Evolutionary conservation across 2,797 vertebrate species (phyloP).

Genomic region (Takifugu rubripes): DNA sequence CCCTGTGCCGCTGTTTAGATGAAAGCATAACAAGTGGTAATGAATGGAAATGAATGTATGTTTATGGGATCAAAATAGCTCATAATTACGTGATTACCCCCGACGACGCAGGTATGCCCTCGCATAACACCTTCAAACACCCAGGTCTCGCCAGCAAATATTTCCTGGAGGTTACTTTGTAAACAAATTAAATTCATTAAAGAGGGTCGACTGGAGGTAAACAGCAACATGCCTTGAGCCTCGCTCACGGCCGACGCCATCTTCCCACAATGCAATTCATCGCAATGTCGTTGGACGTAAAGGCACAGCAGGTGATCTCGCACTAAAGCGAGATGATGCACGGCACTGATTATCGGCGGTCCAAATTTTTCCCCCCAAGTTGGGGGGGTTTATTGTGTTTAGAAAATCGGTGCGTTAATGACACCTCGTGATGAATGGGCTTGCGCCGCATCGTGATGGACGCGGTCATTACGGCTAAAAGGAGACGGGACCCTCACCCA

Average conservation of each 20-base stretch:
- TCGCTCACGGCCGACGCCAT: conserved; percentile 20
- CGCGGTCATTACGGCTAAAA: conserved; percentile 49
- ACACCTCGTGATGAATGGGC: conserved; percentile 57
- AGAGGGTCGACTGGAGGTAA: conserved; percentile 52
- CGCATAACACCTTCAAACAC: conserved; percentile 66
- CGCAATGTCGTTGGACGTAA: conserved; percentile 8
- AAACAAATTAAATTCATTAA: conserved; percentile 74
- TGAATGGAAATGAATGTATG: conserved; percentile 80
- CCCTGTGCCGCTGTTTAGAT: conserved; percentile 70
- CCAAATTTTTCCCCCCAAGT: conserved; percentile 36
- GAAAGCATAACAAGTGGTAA: conserved; percentile 74
- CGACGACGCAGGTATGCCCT: conserved; percentile 72
- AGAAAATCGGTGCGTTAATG: conserved; percentile 47
- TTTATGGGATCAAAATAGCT: conserved; percentile 76
- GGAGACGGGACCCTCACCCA: conserved; percentile 48
- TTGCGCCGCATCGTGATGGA: conserved; percentile 47
- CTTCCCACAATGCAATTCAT: conserved; percentile 26
- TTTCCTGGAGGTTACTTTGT: conserved; percentile 73
- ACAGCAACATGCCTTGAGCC: conserved; percentile 39
- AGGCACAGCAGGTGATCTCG: conserved; percentile 31
- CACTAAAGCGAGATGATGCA: conserved; percentile 27
- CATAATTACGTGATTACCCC: conserved; percentile 78
- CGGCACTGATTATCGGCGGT: conserved; percentile 31
- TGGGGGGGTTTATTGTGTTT: conserved; percentile 40
- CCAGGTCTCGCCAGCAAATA: conserved; percentile 66